A percentile compares a stretch with the other conserved stretches of the same genome.
Evolutionary conservation across 1,140 invertebrate species (phyloP).

Genomic region (Vanessa atalanta): DNA sequence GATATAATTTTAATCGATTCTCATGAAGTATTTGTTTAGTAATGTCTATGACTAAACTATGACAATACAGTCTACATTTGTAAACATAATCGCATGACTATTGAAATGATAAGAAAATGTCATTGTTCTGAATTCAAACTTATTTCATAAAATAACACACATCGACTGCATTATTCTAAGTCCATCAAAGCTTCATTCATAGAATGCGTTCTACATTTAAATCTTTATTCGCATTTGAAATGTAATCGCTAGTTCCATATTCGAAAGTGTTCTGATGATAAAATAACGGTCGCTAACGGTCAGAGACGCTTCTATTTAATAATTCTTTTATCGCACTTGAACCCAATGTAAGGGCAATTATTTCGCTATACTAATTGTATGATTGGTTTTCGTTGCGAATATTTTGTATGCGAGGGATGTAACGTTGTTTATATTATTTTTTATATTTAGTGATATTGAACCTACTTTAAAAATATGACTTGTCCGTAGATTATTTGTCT

Average conservation of each 20-base stretch:
- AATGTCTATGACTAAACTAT: too few relatives aligned
- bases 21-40: too few relatives aligned
- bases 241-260: slow-evolving; percentile 5
- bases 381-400: background rate
- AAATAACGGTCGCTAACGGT: slow-evolving; percentile 46
- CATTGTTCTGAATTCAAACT: background rate
- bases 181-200: too few relatives aligned
- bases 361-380: background rate
- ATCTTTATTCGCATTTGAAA: slow-evolving; percentile 7
- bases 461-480: too few relatives aligned
- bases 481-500: too few relatives aligned
- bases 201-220: background rate
- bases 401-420: background rate
- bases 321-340: slow-evolving; percentile 32
- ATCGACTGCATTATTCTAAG: too few relatives aligned
- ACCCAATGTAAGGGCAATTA: slow-evolving; percentile 29
- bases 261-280: slow-evolving; percentile 42
- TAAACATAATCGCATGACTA: too few relatives aligned
- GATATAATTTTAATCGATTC: too few relatives aligned
- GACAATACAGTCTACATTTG: too few relatives aligned
- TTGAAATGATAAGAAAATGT: too few relatives aligned
- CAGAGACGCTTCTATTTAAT: slow-evolving; percentile 29
- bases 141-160: background rate
- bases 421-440: too few relatives aligned
- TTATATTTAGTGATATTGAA: too few relatives aligned